A percentile compares a stretch with the other conserved stretches of the same genome.
Conservation (phyloP, 2,797 vertebrate species). For the Synanceia verrucosa region DNA sequence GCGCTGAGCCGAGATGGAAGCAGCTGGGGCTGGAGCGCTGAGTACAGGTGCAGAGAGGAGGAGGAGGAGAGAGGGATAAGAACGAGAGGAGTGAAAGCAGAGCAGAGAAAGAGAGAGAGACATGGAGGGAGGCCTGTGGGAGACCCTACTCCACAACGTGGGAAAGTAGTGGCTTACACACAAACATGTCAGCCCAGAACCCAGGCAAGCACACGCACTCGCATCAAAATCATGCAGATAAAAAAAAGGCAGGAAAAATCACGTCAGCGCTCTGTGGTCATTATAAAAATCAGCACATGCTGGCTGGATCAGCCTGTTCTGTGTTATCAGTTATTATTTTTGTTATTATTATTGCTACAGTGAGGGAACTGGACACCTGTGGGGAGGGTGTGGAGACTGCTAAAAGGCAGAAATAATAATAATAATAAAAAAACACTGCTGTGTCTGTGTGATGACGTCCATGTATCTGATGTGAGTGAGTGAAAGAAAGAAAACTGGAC, state of each 20-base stretch:
- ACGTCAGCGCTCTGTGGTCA: constrained; percentile 41
- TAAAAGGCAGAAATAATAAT: constrained; percentile 35
- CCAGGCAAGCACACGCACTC: constrained; percentile 56
- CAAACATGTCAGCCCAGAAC: constrained; percentile 73
- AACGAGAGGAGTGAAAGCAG: constrained; percentile 29
- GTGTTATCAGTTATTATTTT: constrained; percentile 65
- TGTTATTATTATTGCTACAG: constrained; percentile 67
- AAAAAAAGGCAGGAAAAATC: constrained; percentile 43
- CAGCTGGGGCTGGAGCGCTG: constrained; percentile 74
- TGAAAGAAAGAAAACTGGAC: background rate
- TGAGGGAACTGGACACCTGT: constrained; percentile 75
- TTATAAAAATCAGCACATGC: constrained; percentile 55
- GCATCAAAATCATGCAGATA: constrained; percentile 54
- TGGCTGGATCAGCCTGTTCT: constrained; percentile 57
- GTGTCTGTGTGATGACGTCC: constrained; percentile 24
- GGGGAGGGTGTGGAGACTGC: constrained; percentile 59
- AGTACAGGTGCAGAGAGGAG: constrained; percentile 82
- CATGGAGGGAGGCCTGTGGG: constrained; percentile 71
- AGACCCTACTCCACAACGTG: constrained; percentile 78
- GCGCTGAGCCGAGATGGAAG: constrained; percentile 69
- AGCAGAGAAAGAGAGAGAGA: constrained; percentile 39
- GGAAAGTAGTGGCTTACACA: constrained; percentile 82
- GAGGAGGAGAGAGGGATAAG: constrained; percentile 27
- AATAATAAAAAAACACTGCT: background rate
- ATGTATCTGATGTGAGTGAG: background rate